A percentile compares a stretch with the other conserved stretches of the same genome.
phyloP scores from a whole-genome alignment of 2,113 vertebrate species.

The Porphyrio hochstetteri region DNA sequence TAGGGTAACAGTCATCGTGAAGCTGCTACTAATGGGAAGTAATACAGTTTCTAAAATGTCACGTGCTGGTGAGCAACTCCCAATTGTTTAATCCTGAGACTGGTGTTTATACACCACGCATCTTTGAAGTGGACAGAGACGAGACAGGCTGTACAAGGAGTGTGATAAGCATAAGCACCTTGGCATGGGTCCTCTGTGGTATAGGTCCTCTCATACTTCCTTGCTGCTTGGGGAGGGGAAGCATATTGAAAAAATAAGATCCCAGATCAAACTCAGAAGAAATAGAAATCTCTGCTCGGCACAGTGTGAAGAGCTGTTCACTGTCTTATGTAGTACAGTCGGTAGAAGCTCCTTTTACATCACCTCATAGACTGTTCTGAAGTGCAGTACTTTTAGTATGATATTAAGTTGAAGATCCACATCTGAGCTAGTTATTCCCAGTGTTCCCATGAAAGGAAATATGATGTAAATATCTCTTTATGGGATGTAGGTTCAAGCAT shows the following conservation, averaged over 20 bases:
- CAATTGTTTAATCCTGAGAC: neutral
- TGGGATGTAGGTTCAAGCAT: accelerated
- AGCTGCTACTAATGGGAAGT: neutral
- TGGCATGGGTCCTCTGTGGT: neutral
- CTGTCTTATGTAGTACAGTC: neutral
- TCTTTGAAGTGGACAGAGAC: neutral
- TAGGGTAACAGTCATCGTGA: neutral
- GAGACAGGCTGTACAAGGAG: neutral
- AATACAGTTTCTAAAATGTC: neutral
- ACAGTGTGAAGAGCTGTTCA: neutral
- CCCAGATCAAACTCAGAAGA: neutral
- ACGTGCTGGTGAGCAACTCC: neutral
- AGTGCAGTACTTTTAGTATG: neutral
- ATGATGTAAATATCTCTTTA: neutral
- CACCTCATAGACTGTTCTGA: neutral
- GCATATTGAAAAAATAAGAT: neutral
- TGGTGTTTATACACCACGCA: neutral
- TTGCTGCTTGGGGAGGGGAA: neutral
- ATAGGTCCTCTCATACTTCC: neutral
- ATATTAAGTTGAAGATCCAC: neutral
- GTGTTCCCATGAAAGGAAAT: neutral
- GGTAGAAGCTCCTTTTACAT: neutral
- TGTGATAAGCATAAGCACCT: neutral
- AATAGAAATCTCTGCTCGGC: neutral
- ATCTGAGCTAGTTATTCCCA: neutral